A percentile compares a stretch with the other conserved stretches of the same genome.
Conservation (phyloP, 2,888 invertebrate species). For the Anodontia alba region DNA sequence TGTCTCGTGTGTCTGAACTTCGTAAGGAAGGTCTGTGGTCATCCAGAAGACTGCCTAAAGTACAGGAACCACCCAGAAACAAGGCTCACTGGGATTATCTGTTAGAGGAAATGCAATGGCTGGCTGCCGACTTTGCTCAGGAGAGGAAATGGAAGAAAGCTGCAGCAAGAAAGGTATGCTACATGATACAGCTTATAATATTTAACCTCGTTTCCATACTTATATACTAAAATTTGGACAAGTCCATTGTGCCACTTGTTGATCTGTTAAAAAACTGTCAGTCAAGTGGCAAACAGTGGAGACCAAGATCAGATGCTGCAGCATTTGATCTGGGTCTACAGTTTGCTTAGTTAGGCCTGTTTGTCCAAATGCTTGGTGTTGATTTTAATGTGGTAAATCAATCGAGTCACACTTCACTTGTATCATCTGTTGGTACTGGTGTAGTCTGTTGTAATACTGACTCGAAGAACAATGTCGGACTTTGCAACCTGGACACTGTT, state of each 20-base stretch:
- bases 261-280: too few relatives aligned
- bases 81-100: slow-evolving; percentile 99
- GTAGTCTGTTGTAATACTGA: slow-evolving; percentile 17
- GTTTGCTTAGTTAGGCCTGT: too few relatives aligned
- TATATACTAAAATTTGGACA: too few relatives aligned
- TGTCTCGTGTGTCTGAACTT: slow-evolving; percentile 95
- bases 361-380: too few relatives aligned
- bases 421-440: slow-evolving; percentile 4
- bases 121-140: slow-evolving; percentile 98
- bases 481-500: slow-evolving; percentile 15
- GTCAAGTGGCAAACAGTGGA: too few relatives aligned
- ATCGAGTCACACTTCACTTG: slow-evolving; percentile 8
- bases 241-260: too few relatives aligned
- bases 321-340: too few relatives aligned
- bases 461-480: neutral
- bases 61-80: slow-evolving; percentile 89
- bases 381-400: too few relatives aligned
- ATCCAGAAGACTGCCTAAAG: slow-evolving; percentile 94
- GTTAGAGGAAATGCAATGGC: slow-evolving; percentile 99
- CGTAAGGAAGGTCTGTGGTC: slow-evolving; percentile 98
- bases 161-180: slow-evolving; percentile 92
- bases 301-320: too few relatives aligned
- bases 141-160: slow-evolving; percentile 99
- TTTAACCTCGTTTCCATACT: too few relatives aligned
- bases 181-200: too few relatives aligned